Base-by-base conservation (phyloP, 2,888 invertebrate species). In the Gastrophysa polygoni region DNA sequence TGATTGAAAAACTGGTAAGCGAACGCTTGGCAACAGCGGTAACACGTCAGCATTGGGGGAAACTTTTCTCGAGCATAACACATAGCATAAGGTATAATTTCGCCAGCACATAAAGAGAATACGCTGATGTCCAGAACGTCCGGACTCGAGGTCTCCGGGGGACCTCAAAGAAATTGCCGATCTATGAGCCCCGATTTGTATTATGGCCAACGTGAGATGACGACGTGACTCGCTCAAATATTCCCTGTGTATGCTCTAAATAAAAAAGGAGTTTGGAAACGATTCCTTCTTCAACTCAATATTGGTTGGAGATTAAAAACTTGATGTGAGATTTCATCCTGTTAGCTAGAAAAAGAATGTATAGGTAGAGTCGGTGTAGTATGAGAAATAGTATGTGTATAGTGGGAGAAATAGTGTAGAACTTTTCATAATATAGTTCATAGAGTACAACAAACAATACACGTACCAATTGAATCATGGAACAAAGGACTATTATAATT, bases 151-250 rank as follows among this genome's bases (percentile, higher is more conserved):
- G 59, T 77, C 80, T 76, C 80, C 16, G 59, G 80, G 80, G 81
- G 78, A 72, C 79, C 76, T 79, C 81, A 81, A 80, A 81, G 81
- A 81, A 81, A 81, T 81, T 79, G 80, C 79, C 81, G 80, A 81
- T 81, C 79, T 81, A 81, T 80, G 79, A 79, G 76, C 73, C 75
- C 76, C 78, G 77, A 79, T 79, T 79, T 79, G 78, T 78, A 77
- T 77, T 75, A 73, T 76, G 74, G 77, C 76, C 75, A 38, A 58
- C 60, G 52, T 55, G 46, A 54, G 32, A n/a, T 11, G 38, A 38
- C 38, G 11, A 14, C 6, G 38, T n/a, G 1, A 14, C n/a, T 38
- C 38, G 38, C 7, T 14, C 14, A 14, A 38, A 38, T 38, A 38
- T 38, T 38, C 29, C 29, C 10, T 5, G 10, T 6, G 10, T 32